Evolutionary conservation across 2,888 invertebrate species (phyloP).

Genomic region (Pycnomerus fuliginosus): DNA sequence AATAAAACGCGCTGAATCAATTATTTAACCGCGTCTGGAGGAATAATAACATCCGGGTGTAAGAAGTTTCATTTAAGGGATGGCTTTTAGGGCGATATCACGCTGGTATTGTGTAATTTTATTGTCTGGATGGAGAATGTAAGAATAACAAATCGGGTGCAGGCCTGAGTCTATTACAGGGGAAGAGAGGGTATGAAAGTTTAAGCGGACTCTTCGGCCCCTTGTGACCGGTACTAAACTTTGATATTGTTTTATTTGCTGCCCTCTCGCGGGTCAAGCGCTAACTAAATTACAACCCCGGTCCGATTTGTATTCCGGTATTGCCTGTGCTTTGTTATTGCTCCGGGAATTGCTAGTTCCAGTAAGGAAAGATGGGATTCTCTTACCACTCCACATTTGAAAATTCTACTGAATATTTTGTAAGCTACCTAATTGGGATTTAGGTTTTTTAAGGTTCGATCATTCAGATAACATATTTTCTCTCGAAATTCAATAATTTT

Average conservation of each 20-base stretch:
- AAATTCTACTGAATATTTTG: too few relatives aligned
- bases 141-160: constrained; percentile 20
- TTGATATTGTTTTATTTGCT: constrained; percentile 55
- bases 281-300: constrained; percentile 52
- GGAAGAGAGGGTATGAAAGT: constrained; percentile 24
- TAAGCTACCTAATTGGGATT: too few relatives aligned
- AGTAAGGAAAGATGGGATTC: constrained; percentile 35
- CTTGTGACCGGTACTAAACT: constrained; percentile 51
- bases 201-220: constrained; percentile 40
- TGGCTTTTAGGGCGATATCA: background rate
- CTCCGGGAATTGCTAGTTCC: constrained; percentile 44
- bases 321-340: constrained; percentile 48
- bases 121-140: background rate
- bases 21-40: constrained; percentile 14
- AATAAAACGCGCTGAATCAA: constrained; percentile 15
- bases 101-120: background rate
- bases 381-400: too few relatives aligned
- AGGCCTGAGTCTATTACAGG: constrained; percentile 5
- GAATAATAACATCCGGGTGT: too few relatives aligned
- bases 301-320: constrained; percentile 54
- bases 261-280: constrained; percentile 51
- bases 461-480: too few relatives aligned
- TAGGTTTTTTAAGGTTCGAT: too few relatives aligned
- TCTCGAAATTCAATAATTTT: too few relatives aligned
- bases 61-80: too few relatives aligned